phyloP scores from a whole-genome alignment of 2,113 vertebrate genomes.

The Gavia stellata region DNA sequence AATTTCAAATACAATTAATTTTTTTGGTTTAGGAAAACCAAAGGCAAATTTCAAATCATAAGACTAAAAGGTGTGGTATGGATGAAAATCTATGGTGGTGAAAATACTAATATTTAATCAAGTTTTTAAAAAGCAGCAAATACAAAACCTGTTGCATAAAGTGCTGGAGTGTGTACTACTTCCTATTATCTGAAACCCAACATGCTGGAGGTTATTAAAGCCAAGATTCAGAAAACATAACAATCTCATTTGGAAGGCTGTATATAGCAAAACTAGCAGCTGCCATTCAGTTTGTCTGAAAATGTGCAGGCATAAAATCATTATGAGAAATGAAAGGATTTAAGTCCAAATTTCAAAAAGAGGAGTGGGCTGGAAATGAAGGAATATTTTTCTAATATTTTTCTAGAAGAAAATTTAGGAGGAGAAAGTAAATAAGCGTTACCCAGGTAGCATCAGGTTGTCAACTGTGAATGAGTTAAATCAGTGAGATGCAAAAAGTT shows the following conservation, averaged over 20 bases:
- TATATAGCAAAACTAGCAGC: neutral
- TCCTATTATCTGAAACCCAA: neutral
- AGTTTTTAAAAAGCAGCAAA: neutral
- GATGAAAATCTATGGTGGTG: neutral
- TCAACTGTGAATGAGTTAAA: neutral
- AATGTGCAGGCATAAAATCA: neutral
- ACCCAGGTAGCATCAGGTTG: neutral
- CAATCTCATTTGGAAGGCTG: neutral
- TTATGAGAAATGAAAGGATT: neutral
- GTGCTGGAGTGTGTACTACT: neutral
- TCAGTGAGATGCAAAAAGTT: neutral
- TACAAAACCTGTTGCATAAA: neutral
- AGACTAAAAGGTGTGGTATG: neutral
- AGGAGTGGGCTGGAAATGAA: neutral
- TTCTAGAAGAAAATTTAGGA: neutral
- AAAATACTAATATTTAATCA: neutral
- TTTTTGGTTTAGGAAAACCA: neutral
- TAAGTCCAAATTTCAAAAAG: neutral
- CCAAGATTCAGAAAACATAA: neutral
- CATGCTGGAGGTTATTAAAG: neutral
- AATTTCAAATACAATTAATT: neutral
- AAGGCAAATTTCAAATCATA: neutral
- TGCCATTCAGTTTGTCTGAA: neutral
- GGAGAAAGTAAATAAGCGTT: neutral
- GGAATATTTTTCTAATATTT: neutral